These are phyloP conservation scores for Sebastes vulpes DNA, from an alignment of 2,797 vertebrate genomes.

Conservation along the genomic window DNA sequence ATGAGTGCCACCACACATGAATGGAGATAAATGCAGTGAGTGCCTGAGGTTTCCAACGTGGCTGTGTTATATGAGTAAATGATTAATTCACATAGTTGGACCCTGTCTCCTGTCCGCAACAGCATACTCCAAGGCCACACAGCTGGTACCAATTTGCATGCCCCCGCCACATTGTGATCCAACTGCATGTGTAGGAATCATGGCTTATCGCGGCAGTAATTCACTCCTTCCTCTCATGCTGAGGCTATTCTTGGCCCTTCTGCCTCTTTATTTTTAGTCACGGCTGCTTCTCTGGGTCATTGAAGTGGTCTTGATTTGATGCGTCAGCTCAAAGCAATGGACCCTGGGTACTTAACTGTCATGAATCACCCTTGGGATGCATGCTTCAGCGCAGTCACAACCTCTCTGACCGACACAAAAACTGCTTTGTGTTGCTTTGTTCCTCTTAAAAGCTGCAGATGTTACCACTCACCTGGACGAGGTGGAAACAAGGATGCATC, in stretches of 20 bases:
- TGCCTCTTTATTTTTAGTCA: slow-evolving; percentile 85
- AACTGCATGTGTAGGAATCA: slow-evolving; percentile 84
- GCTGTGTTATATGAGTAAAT: slow-evolving; percentile 86
- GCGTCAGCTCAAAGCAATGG: slow-evolving; percentile 62
- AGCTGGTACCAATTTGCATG: slow-evolving; percentile 88
- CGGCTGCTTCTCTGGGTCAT: slow-evolving; percentile 80
- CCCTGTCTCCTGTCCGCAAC: slow-evolving; percentile 80
- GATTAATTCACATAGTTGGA: slow-evolving; percentile 87
- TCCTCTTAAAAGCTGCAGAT: slow-evolving; percentile 60
- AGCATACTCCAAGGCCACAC: slow-evolving; percentile 83
- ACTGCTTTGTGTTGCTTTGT: slow-evolving; percentile 40
- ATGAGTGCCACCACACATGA: slow-evolving; percentile 78
- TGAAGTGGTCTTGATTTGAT: slow-evolving; percentile 79
- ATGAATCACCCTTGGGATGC: slow-evolving; percentile 51
- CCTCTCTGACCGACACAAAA: slow-evolving; percentile 24
- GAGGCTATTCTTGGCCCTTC: slow-evolving; percentile 85
- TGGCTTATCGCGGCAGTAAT: slow-evolving; percentile 86
- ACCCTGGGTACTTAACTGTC: slow-evolving; percentile 48
- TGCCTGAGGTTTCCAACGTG: slow-evolving; percentile 85
- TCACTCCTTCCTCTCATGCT: slow-evolving; percentile 80
- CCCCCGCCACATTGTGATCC: slow-evolving; percentile 77
- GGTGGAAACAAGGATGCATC: slow-evolving; percentile 32
- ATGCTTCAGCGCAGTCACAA: slow-evolving; percentile 38
- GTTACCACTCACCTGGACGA: slow-evolving; percentile 65
- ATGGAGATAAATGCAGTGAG: slow-evolving; percentile 85